phyloP scores from a whole-genome alignment of 1,140 invertebrate genomes.

The Atopsyche davidsoni region DNA sequence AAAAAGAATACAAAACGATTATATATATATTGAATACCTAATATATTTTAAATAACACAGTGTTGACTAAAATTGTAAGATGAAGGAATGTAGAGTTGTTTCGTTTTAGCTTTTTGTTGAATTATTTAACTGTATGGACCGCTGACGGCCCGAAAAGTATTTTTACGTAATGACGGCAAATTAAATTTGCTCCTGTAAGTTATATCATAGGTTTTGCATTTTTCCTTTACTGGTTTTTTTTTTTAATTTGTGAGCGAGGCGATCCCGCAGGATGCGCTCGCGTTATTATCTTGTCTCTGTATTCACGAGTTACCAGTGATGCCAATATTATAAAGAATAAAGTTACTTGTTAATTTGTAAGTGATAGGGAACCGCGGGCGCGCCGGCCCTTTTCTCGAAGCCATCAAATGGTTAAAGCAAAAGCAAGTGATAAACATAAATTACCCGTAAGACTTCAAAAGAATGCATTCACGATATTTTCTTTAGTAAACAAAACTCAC shows the following conservation, averaged over 20 bases:
- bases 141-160: conserved; percentile 18
- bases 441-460: too few species aligned
- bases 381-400: too few species aligned
- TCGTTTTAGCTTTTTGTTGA: conserved; percentile 17
- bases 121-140: conserved; percentile 8
- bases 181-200: conserved; percentile 27
- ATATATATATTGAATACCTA: conserved; percentile 12
- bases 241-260: not conserved
- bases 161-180: conserved; percentile 27
- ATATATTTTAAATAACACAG: conserved; percentile 27
- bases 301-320: conserved; percentile 31
- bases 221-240: conserved; percentile 19
- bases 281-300: conserved; percentile 28
- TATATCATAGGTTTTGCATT: conserved; percentile 27
- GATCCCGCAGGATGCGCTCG: conserved; percentile 11
- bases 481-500: too few species aligned
- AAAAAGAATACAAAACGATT: conserved; percentile 17
- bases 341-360: conserved; percentile 25
- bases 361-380: not conserved
- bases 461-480: too few species aligned
- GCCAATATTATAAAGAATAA: conserved; percentile 24
- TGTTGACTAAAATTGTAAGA: conserved; percentile 13
- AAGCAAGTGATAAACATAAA: too few species aligned
- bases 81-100: conserved; percentile 6
- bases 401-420: too few species aligned